phyloP scores from a whole-genome alignment of 2,797 vertebrate species.

The Rhinatrema bivittatum region DNA sequence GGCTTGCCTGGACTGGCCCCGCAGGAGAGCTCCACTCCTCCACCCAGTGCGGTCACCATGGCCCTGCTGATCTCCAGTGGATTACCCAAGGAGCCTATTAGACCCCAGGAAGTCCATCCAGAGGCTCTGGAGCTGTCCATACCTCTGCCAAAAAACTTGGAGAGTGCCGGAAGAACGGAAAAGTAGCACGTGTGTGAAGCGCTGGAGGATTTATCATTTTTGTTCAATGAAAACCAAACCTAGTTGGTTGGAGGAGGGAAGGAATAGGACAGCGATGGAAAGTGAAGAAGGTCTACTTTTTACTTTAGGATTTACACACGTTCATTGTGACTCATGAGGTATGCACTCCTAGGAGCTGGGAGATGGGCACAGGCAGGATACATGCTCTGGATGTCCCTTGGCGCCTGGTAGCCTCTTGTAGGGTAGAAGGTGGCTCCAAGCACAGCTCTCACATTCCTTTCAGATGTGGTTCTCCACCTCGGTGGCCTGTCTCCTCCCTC shows the following conservation, averaged over 20 bases:
- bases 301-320: conserved; percentile 46
- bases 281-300: conserved; percentile 38
- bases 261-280: not conserved
- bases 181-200: not conserved
- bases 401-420: too few species aligned
- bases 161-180: not conserved
- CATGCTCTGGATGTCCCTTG: too few species aligned
- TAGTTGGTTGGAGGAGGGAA: too few species aligned
- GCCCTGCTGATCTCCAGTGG: not conserved
- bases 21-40: too few species aligned
- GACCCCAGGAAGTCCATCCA: not conserved
- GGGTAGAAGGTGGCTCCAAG: too few species aligned
- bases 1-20: too few species aligned
- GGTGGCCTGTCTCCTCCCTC: too few species aligned
- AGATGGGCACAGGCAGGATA: too few species aligned
- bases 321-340: conserved; percentile 18
- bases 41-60: conserved; percentile 3
- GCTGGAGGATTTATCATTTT: too few species aligned
- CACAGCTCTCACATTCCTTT: too few species aligned
- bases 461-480: too few species aligned
- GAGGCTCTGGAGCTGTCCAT: conserved; percentile 12
- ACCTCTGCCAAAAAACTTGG: conserved; percentile 3
- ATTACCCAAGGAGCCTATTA: not conserved
- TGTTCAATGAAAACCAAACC: not conserved
- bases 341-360: too few species aligned